These are phyloP conservation scores for Listronotus bonariensis DNA, from an alignment of 1,140 invertebrate species.

Conservation along the genomic window DNA sequence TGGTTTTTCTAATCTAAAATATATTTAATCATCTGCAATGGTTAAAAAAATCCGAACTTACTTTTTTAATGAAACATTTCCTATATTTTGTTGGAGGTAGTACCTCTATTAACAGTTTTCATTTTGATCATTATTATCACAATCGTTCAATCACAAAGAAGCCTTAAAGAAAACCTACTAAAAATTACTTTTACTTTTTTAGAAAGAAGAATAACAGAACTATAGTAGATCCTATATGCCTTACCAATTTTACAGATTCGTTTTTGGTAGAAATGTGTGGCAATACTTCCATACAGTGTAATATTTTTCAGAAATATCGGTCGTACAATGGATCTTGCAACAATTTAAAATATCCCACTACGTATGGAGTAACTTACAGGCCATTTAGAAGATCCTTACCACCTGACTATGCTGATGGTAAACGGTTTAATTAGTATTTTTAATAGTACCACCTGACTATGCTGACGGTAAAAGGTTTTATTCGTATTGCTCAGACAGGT, in stretches of 20 bases:
- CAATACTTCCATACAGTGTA: slow-evolving; percentile 27
- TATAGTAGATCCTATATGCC: slow-evolving; percentile 18
- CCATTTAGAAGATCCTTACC: slow-evolving; percentile 75
- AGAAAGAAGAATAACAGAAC: slow-evolving; percentile 5
- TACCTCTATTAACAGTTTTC: no score
- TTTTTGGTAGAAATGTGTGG: slow-evolving; percentile 22
- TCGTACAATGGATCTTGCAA: slow-evolving; percentile 81
- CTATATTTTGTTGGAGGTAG: no score
- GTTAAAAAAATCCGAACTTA: no score
- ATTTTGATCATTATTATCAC: no score
- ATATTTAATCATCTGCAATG: no score
- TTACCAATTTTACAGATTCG: slow-evolving; percentile 22
- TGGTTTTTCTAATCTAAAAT: no score
- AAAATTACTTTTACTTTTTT: not conserved
- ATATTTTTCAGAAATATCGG: slow-evolving; percentile 61
- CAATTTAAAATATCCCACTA: slow-evolving; percentile 67
- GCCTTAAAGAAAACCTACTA: no score
- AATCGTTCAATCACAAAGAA: no score
- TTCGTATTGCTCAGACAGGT: no score
- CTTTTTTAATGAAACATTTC: no score
- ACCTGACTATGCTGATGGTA: slow-evolving; percentile 79
- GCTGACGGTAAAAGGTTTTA: slow-evolving; percentile 65
- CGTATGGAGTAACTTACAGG: slow-evolving; percentile 74
- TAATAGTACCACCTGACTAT: slow-evolving; percentile 67
- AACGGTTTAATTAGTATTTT: slow-evolving; percentile 12